These are phyloP conservation scores for Parascotia fuliginaria DNA, from an alignment of 2,888 invertebrate genomes.

Conservation along the genomic window DNA sequence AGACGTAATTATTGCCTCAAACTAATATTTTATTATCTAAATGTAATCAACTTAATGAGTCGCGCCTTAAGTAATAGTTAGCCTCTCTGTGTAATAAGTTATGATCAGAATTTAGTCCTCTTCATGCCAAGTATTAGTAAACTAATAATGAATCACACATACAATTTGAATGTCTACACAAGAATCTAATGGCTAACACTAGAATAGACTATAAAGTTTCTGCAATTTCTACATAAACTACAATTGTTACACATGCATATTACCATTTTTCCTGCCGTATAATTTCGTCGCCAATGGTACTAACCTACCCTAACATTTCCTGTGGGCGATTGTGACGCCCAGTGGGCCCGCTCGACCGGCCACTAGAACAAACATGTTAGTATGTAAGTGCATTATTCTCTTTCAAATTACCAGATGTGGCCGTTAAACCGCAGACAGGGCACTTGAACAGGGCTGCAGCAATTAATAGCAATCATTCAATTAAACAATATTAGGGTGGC, in stretches of 20 bases:
- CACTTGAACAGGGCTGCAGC: conserved; percentile 52
- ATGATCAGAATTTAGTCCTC: too few relatives aligned
- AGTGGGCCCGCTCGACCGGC: conserved; percentile 4
- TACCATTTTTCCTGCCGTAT: conserved; percentile 2
- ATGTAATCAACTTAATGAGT: too few relatives aligned
- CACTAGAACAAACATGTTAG: conserved; percentile 5
- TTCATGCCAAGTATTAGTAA: not conserved
- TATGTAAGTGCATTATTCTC: conserved; percentile 22
- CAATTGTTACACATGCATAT: conserved; percentile 1
- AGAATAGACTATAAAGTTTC: not conserved
- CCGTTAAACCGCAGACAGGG: conserved; percentile 67
- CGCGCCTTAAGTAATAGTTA: too few relatives aligned
- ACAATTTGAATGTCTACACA: not conserved
- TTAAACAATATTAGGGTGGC: conserved; percentile 56
- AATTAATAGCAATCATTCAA: conserved; percentile 76
- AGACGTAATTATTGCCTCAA: too few relatives aligned
- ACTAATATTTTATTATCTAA: too few relatives aligned
- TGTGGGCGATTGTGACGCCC: conserved; percentile 4
- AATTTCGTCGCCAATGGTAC: conserved; percentile 19
- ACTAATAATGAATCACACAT: not conserved
- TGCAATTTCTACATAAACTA: not conserved
- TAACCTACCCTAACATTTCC: conserved; percentile 34
- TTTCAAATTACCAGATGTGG: conserved; percentile 38
- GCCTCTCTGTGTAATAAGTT: too few relatives aligned
- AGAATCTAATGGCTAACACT: not conserved